Percentiles rank a stretch among this genome's conserved stretches.
phyloP scores from a whole-genome alignment of 2,888 invertebrate genomes.

The Polia nebulosa region DNA sequence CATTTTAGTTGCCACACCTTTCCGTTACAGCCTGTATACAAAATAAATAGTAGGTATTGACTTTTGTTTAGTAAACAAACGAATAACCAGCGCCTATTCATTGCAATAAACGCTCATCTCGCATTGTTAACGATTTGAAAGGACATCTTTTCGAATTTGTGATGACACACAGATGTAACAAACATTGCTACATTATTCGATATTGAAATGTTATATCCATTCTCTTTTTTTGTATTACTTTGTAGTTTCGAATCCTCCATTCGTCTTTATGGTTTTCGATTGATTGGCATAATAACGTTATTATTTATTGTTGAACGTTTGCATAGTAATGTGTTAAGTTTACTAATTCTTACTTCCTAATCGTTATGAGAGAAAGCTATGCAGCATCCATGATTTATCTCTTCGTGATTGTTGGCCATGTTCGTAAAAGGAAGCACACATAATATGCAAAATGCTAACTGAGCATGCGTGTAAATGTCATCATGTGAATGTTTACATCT shows the following conservation, averaged over 20 bases:
- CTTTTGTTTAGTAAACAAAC: slow-evolving; percentile 9
- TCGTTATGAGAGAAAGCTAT: slow-evolving; percentile 1
- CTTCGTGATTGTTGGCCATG: not conserved
- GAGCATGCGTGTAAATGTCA: slow-evolving; percentile 8
- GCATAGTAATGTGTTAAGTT: not conserved
- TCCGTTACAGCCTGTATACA: too few species aligned
- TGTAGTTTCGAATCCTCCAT: slow-evolving; percentile 3
- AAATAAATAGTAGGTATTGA: not conserved
- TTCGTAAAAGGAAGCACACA: not conserved
- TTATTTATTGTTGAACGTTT: slow-evolving; percentile 7
- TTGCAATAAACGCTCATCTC: not conserved
- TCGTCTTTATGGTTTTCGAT: slow-evolving; percentile 23
- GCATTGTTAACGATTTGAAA: slow-evolving; percentile 11
- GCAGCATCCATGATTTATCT: not conserved
- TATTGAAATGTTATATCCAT: slow-evolving; percentile 8
- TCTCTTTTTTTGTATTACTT: slow-evolving; percentile 9
- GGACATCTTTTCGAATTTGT: not conserved
- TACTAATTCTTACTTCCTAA: slow-evolving; percentile 9
- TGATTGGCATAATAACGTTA: not conserved
- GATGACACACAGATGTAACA: not conserved
- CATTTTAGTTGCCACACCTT: too few species aligned
- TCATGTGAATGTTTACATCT: slow-evolving; percentile 15
- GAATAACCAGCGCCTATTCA: not conserved
- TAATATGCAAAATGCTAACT: not conserved
- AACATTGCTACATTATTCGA: not conserved